Evolutionary conservation across 1,140 invertebrate species (phyloP).

Genomic region (Anastrepha ludens): DNA sequence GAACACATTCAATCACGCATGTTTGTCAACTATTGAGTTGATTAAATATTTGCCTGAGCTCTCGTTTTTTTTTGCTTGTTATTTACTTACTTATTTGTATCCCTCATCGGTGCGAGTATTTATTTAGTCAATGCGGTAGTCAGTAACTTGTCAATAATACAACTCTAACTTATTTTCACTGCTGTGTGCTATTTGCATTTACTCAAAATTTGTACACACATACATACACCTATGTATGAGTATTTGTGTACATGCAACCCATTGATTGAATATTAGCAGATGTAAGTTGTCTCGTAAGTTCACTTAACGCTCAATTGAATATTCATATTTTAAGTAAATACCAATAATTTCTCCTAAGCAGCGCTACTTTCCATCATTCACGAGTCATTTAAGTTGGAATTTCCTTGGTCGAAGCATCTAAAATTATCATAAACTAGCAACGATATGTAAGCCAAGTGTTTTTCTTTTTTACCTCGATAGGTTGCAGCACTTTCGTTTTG

Average conservation of each 20-base stretch:
- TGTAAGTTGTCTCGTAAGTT: neutral
- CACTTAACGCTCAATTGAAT: slow-evolving; percentile 26
- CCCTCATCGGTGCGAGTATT: neutral
- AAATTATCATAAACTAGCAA: neutral
- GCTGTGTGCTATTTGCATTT: neutral
- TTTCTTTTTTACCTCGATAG: neutral
- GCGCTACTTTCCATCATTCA: slow-evolving; percentile 28
- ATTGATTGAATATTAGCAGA: neutral
- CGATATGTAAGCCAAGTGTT: neutral
- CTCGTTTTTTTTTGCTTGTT: neutral
- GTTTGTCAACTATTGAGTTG: slow-evolving; percentile 14
- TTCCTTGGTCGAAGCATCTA: neutral
- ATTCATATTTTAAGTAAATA: slow-evolving; percentile 38
- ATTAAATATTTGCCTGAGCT: slow-evolving; percentile 2
- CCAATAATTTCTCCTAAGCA: neutral
- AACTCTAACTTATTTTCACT: neutral
- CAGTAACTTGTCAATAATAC: slow-evolving; percentile 16
- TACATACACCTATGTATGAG: neutral
- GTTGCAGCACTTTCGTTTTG: too few relatives aligned
- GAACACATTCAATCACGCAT: neutral
- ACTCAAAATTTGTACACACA: neutral
- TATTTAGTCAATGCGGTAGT: slow-evolving; percentile 37
- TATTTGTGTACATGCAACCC: neutral
- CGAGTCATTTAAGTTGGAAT: neutral
- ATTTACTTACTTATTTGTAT: neutral